These are phyloP conservation scores for Platysteira castanea DNA, from an alignment of 2,113 vertebrate species.

Conservation along the genomic window DNA sequence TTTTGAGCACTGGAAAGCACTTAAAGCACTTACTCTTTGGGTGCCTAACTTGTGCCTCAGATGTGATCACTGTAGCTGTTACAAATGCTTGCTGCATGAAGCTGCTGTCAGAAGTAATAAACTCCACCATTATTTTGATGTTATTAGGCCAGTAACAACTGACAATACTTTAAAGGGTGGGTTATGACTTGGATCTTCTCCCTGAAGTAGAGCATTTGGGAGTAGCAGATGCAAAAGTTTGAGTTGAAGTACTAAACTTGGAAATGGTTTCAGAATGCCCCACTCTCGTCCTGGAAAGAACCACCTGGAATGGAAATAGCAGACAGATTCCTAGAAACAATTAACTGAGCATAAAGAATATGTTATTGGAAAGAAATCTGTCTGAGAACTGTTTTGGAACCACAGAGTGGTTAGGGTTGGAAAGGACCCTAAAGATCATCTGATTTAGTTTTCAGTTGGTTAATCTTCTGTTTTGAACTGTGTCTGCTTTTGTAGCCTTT, in stretches of 20 bases:
- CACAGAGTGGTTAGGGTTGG: neutral
- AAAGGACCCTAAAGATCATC: neutral
- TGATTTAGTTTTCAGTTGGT: neutral
- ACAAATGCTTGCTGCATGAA: neutral
- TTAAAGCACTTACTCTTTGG: neutral
- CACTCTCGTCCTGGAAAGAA: neutral
- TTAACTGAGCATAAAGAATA: neutral
- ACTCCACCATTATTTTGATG: neutral
- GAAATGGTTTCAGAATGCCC: neutral
- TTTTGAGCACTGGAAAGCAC: neutral
- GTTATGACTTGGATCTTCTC: neutral
- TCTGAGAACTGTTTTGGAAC: neutral
- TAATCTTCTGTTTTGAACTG: neutral
- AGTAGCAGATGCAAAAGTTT: neutral
- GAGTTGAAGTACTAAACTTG: neutral
- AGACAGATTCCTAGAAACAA: neutral
- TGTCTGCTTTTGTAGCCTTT: neutral
- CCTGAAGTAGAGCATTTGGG: neutral
- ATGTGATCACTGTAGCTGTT: accelerated
- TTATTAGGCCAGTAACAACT: neutral
- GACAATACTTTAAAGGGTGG: neutral
- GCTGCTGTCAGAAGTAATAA: neutral
- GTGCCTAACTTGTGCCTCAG: neutral
- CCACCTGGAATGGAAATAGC: neutral
- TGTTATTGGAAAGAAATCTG: neutral